These are phyloP conservation scores for Chrysina gloriosa DNA, from an alignment of 2,888 invertebrate genomes.

Conservation along the genomic window DNA sequence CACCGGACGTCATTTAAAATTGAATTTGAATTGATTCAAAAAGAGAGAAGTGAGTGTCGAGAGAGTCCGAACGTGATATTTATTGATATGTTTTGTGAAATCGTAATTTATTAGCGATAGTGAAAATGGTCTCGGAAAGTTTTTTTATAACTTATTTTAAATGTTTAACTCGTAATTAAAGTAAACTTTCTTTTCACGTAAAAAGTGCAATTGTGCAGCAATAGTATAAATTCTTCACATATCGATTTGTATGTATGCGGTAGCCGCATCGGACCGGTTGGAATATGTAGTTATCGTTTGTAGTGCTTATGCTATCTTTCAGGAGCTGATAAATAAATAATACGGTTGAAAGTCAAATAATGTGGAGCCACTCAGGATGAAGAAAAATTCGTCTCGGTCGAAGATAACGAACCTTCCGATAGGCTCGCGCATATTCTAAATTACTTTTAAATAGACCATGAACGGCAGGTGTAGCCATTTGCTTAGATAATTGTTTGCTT, in stretches of 20 bases:
- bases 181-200: conserved; percentile 30
- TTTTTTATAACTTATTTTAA: conserved; percentile 1
- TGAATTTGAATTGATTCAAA: conserved; percentile 6
- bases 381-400: conserved; percentile 9
- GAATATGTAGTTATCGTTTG: conserved; percentile 19
- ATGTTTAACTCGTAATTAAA: conserved; percentile 20
- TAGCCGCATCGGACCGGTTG: conserved; percentile 26
- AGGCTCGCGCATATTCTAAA: conserved; percentile 16
- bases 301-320: conserved; percentile 1
- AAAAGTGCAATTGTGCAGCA: conserved; percentile 18
- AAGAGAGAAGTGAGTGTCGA: background rate
- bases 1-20: conserved; percentile 22
- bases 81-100: conserved; percentile 33
- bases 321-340: background rate
- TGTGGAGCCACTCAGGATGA: conserved; percentile 1
- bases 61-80: conserved; percentile 4
- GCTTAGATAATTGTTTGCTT: background rate
- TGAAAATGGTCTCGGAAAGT: background rate
- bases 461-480: conserved; percentile 4
- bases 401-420: conserved; percentile 14
- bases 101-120: conserved; percentile 1
- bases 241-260: conserved; percentile 31
- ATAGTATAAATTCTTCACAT: conserved; percentile 30
- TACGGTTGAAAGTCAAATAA: conserved; percentile 28
- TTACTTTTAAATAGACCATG: conserved; percentile 20